Evolutionary conservation across 1,140 invertebrate genomes (phyloP).

Genomic region (Drosophila takahashii): DNA sequence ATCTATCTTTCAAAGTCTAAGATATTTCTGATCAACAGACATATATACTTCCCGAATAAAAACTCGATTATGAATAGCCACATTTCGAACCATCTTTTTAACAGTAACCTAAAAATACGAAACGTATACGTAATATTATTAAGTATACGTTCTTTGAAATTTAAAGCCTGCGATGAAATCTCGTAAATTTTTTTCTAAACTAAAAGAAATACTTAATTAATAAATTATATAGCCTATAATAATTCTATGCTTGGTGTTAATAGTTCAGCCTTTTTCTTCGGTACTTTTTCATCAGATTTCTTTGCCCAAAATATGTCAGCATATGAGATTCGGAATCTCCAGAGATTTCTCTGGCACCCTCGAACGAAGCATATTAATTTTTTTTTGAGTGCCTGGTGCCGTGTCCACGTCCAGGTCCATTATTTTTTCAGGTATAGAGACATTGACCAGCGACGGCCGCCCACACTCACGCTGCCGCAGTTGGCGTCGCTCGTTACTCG

Average conservation of each 20-base stretch:
- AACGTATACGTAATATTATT: neutral
- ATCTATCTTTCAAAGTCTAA: too few relatives aligned
- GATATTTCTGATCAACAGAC: too few relatives aligned
- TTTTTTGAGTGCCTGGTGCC: slow-evolving; percentile 17
- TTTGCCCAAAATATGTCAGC: neutral
- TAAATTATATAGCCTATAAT: too few relatives aligned
- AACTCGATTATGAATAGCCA: too few relatives aligned
- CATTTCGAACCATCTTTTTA: too few relatives aligned
- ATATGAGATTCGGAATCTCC: neutral
- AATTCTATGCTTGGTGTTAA: too few relatives aligned
- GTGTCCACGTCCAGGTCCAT: slow-evolving; percentile 48
- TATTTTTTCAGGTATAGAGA: slow-evolving; percentile 81
- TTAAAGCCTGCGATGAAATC: too few relatives aligned
- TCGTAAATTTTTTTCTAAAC: too few relatives aligned
- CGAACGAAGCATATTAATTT: neutral
- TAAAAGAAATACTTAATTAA: too few relatives aligned
- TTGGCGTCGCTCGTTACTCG: slow-evolving; percentile 48
- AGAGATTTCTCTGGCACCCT: neutral
- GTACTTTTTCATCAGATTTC: neutral
- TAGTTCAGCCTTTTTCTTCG: too few relatives aligned
- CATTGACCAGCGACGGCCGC: slow-evolving; percentile 71
- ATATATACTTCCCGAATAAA: too few relatives aligned
- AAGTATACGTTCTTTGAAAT: neutral
- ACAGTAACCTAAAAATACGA: too few relatives aligned
- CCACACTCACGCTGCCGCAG: slow-evolving; percentile 53